Percentiles rank a stretch among this genome's conserved stretches.
Conservation (phyloP, 2,113 vertebrate genomes). For the cattle (Bos taurus) region ARS-UCD2.0 NC_037346.1:23480501-23481000, state of each 20-base stretch:
- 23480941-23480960: background rate
- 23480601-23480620: background rate
- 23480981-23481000: background rate
- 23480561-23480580: background rate
- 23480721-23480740: background rate
- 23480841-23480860: background rate
- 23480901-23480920: background rate
- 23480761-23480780: background rate
- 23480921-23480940: background rate
- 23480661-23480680: background rate
- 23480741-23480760: background rate
- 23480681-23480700: background rate
- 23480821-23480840: background rate
- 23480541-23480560: background rate
- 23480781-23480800: background rate
- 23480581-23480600: background rate
- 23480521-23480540: background rate
- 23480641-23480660: background rate
- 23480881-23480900: background rate
- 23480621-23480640: background rate
- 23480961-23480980: slow-evolving; percentile 4
- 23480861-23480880: background rate
- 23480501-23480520: background rate
- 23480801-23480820: background rate
- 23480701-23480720: background rate